Evolutionary conservation across 2,888 invertebrate genomes (phyloP).

Genomic region (Craniophora ligustri): DNA sequence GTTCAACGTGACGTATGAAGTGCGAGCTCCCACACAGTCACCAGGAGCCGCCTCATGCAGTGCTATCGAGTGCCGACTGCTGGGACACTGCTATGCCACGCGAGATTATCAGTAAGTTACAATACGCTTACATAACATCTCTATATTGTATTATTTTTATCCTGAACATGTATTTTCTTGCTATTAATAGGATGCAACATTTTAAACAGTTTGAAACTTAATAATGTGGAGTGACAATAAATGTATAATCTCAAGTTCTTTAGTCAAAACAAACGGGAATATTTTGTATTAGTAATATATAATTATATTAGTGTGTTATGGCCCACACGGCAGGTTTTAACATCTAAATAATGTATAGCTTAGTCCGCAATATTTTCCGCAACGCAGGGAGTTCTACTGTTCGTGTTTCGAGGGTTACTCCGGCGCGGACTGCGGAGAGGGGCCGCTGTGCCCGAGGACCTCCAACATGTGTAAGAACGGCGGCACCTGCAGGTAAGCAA

Average conservation of each 20-base stretch:
- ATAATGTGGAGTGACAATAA: too few species aligned
- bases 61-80: conserved; percentile 93
- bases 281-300: too few species aligned
- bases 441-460: conserved; percentile 92
- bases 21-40: conserved; percentile 84
- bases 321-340: too few species aligned
- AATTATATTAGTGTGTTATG: too few species aligned
- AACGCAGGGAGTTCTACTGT: conserved; percentile 92
- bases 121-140: conserved; percentile 11
- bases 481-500: conserved; percentile 94
- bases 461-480: conserved; percentile 93
- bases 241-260: too few species aligned
- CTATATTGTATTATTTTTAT: neutral
- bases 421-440: conserved; percentile 93
- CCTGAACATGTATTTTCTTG: neutral
- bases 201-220: conserved; percentile 58
- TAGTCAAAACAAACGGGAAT: too few species aligned
- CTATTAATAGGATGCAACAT: conserved; percentile 36
- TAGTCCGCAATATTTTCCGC: conserved; percentile 11
- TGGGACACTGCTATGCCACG: conserved; percentile 94
- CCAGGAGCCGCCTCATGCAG: conserved; percentile 91
- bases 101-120: conserved; percentile 92
- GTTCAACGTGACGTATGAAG: conserved; percentile 97
- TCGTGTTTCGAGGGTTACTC: conserved; percentile 94
- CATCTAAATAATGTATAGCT: conserved; percentile 42